These are phyloP conservation scores for Oryzias melastigma DNA, from an alignment of 2,113 vertebrate species.

Conservation along the genomic window DNA sequence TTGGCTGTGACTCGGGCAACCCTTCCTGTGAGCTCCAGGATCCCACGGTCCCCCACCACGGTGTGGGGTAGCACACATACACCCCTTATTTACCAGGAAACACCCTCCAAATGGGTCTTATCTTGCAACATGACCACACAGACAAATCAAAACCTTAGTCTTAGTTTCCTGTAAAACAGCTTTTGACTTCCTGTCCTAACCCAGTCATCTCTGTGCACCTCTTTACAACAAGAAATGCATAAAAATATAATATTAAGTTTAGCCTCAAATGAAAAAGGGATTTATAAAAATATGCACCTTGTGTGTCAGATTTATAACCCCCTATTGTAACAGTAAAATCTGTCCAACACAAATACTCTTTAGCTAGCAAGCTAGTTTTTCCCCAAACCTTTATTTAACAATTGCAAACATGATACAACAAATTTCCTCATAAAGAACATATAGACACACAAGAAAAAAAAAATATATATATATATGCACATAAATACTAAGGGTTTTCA, in stretches of 20 bases:
- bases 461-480: too few species aligned
- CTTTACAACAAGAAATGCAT: too few species aligned
- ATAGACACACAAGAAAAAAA: too few species aligned
- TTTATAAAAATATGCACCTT: neutral
- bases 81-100: constrained; percentile 56
- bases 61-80: constrained; percentile 30
- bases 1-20: constrained; percentile 47
- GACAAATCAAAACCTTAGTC: constrained; percentile 30
- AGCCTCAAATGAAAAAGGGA: too few species aligned
- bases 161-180: constrained; percentile 57
- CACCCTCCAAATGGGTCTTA: constrained; percentile 36
- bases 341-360: too few species aligned
- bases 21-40: constrained; percentile 62
- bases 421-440: too few species aligned
- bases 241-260: too few species aligned
- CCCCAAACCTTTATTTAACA: too few species aligned
- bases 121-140: constrained; percentile 35
- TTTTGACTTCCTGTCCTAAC: constrained; percentile 46
- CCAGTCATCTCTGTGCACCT: constrained; percentile 12
- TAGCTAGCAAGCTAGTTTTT: too few species aligned
- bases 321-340: too few species aligned
- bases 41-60: constrained; percentile 53
- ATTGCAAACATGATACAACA: too few species aligned
- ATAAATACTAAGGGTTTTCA: too few species aligned
- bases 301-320: neutral